Evolutionary conservation across 2,888 invertebrate genomes (phyloP).

Genomic region (Drosophila quinaria): DNA sequence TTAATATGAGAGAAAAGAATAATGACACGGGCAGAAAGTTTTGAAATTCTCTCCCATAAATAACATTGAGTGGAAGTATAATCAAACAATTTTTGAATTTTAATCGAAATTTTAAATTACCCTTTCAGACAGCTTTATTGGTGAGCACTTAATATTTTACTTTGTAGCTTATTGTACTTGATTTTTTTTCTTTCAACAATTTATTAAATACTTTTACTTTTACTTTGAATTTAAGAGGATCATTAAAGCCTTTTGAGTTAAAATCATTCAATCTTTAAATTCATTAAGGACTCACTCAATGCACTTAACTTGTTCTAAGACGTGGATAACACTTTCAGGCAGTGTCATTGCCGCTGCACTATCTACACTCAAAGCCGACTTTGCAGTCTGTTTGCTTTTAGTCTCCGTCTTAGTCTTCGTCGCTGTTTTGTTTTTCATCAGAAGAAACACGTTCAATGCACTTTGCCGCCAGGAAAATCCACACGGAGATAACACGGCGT

Average conservation of each 20-base stretch:
- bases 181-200: too few species aligned
- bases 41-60: too few species aligned
- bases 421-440: conserved; percentile 37
- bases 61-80: too few species aligned
- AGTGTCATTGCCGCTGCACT: conserved; percentile 15
- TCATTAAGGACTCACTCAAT: not conserved
- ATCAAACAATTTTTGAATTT: too few species aligned
- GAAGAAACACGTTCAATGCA: conserved; percentile 24
- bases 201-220: too few species aligned
- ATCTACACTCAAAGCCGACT: conserved; percentile 3
- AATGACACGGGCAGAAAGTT: not conserved
- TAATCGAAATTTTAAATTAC: too few species aligned
- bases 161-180: too few species aligned
- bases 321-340: not conserved
- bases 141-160: too few species aligned
- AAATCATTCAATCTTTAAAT: not conserved
- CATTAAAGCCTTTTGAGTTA: too few species aligned
- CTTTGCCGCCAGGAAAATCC: conserved; percentile 64
- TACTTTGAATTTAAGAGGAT: too few species aligned
- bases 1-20: not conserved
- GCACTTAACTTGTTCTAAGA: not conserved
- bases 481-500: conserved; percentile 49
- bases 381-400: conserved; percentile 1
- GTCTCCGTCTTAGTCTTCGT: not conserved
- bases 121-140: too few species aligned